Base-by-base conservation (phyloP, 2,797 vertebrate species). In the Aplochiton taeniatus region DNA sequence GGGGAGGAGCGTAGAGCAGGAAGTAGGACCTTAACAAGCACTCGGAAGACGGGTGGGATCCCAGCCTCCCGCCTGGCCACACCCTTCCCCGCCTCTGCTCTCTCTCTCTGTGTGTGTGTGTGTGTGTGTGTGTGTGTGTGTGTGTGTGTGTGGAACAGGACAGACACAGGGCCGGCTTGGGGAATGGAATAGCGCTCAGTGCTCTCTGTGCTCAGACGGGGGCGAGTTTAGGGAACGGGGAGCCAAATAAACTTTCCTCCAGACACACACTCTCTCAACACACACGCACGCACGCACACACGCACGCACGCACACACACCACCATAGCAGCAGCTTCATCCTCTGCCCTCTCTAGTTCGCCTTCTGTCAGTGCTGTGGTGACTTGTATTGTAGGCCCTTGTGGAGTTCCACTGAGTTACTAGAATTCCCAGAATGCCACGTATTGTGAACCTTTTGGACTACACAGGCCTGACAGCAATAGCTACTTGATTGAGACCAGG, bases 11-110 rank as follows among this genome's bases (percentile, higher is more conserved):
- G 78, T 74, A 75, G 76, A 78, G 85, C 76, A 91, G 91, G 91
- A 92, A 92, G 84, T 78, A 86, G 79, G 80, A 66, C 90, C 91
- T 91, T 93, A 93, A 91, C 82, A 84, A 92, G 91, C 61, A 44
- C 75, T 88, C 83, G 88, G 90, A 90, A 90, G 88, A 86, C 62
- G 81, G 81, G 84, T 90, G 90, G 89, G 91, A 85, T 75, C 65
- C 18, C 53, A 57, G 66, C 70, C 72, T 65, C 70, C 66, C 60
- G 84, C 85, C 75, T 76, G 80, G 70, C 87, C 91, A 87, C 90
- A 90, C 92, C 93, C 91, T 86, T 81, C 68, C 85, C 85, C 78
- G 82, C 82, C 87, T 91, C 83, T 89, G 87, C 77, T 84, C 74
- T 87, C 77, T 66, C 63, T 80, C 79, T 76, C 70, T 51, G 57